Conservation (phyloP, 2,888 invertebrate species). For the Carterocephalus palaemon region DNA sequence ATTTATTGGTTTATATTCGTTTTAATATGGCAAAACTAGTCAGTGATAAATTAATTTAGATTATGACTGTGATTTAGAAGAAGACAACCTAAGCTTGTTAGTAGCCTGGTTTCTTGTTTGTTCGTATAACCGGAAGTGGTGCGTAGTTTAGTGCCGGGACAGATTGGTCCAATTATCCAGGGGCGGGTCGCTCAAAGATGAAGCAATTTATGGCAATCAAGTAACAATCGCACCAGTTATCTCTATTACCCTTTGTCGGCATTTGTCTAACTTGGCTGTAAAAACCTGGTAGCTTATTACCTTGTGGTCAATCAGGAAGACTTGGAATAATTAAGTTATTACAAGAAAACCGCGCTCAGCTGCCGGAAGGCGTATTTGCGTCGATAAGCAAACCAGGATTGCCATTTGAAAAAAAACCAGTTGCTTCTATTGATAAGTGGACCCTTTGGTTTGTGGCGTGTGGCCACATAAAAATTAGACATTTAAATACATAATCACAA, state of each 20-base stretch:
- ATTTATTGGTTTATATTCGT: too few relatives aligned
- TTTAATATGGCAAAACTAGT: too few relatives aligned
- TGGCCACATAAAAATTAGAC: too few relatives aligned
- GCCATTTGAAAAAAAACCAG: not conserved
- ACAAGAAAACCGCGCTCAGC: constrained; percentile 34
- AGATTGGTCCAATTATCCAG: constrained; percentile 43
- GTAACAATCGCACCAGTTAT: constrained; percentile 51
- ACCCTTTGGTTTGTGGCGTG: too few relatives aligned
- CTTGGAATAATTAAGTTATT: constrained; percentile 44
- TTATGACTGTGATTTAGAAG: too few relatives aligned
- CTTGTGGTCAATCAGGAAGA: constrained; percentile 34
- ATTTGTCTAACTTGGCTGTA: constrained; percentile 25
- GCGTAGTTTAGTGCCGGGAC: constrained; percentile 34
- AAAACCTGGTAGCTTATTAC: constrained; percentile 32
- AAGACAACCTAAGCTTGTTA: too few relatives aligned
- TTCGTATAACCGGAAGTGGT: constrained; percentile 29
- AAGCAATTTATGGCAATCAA: constrained; percentile 69
- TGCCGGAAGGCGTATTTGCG: constrained; percentile 25
- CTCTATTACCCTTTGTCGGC: constrained; percentile 50
- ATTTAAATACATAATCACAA: too few relatives aligned
- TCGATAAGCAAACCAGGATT: constrained; percentile 31
- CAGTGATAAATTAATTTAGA: too few relatives aligned
- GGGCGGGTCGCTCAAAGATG: constrained; percentile 46
- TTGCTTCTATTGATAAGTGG: too few relatives aligned
- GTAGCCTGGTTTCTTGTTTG: constrained; percentile 28